A percentile compares a stretch with the other conserved stretches of the same genome.
Conservation (phyloP, 2,888 invertebrate species). For the Alsophila aescularia region DNA sequence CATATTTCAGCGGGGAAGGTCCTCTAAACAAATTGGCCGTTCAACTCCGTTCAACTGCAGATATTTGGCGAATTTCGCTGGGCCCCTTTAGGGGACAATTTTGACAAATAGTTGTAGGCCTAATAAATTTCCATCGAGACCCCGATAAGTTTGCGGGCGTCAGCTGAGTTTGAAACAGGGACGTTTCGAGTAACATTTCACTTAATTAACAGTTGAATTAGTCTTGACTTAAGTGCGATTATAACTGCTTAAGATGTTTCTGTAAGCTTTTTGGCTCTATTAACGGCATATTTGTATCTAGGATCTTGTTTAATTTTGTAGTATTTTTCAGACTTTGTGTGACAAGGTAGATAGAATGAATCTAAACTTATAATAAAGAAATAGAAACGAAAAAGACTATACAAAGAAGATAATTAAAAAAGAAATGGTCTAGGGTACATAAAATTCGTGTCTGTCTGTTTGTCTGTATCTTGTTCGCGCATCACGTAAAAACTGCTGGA, state of each 20-base stretch:
- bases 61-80: constrained; percentile 67
- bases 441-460: no score
- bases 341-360: no score
- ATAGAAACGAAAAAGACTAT: no score
- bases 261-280: constrained; percentile 50
- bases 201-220: constrained; percentile 80
- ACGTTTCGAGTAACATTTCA: constrained; percentile 71
- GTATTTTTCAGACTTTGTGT: no score
- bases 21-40: constrained; percentile 70
- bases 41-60: constrained; percentile 48
- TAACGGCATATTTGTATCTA: constrained; percentile 45
- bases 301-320: constrained; percentile 44
- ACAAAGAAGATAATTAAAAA: no score
- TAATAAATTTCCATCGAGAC: constrained; percentile 82
- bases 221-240: constrained; percentile 74
- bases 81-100: constrained; percentile 72
- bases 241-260: constrained; percentile 70
- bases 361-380: no score
- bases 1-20: constrained; percentile 47
- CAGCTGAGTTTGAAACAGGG: constrained; percentile 71
- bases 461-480: no score
- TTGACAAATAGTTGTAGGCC: constrained; percentile 80
- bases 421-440: no score
- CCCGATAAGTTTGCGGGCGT: constrained; percentile 66
- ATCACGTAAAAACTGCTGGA: no score